Evolutionary conservation across 2,113 vertebrate genomes (phyloP).

Genomic region (Paralichthys olivaceus): DNA sequence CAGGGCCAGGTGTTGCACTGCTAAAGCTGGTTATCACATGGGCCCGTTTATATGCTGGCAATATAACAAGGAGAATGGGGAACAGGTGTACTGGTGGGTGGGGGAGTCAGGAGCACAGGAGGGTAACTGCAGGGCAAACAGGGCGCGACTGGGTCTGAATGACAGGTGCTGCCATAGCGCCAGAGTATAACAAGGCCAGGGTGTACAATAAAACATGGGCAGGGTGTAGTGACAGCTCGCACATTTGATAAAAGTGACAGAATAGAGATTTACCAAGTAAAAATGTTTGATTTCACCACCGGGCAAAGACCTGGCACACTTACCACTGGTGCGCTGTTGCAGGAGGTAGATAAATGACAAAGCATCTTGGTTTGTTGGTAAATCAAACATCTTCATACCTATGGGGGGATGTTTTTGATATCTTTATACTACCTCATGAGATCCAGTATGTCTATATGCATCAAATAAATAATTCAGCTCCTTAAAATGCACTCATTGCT

Average conservation of each 20-base stretch:
- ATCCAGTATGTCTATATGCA: not conserved
- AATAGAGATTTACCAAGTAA: too few relatives aligned
- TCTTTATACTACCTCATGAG: not conserved
- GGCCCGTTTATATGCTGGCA: not conserved
- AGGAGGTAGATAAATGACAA: too few relatives aligned
- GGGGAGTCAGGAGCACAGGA: not conserved
- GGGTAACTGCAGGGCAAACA: not conserved
- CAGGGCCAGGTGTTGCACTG: not conserved
- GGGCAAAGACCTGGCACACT: too few relatives aligned
- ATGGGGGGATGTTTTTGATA: not conserved
- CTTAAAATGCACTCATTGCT: conserved; percentile 3
- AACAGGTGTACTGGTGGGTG: not conserved
- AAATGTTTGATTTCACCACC: too few relatives aligned
- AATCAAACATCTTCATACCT: too few relatives aligned
- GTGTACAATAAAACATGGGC: not conserved
- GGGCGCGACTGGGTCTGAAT: not conserved
- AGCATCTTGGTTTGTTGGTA: too few relatives aligned
- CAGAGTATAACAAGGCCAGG: not conserved
- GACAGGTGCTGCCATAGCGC: not conserved
- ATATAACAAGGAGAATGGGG: not conserved
- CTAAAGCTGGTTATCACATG: not conserved
- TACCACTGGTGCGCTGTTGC: too few relatives aligned
- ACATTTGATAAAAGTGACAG: not conserved
- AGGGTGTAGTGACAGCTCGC: not conserved
- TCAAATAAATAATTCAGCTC: conserved; percentile 35